Evolutionary conservation across 2,888 invertebrate species (phyloP).

Genomic region (Meloe dianella): DNA sequence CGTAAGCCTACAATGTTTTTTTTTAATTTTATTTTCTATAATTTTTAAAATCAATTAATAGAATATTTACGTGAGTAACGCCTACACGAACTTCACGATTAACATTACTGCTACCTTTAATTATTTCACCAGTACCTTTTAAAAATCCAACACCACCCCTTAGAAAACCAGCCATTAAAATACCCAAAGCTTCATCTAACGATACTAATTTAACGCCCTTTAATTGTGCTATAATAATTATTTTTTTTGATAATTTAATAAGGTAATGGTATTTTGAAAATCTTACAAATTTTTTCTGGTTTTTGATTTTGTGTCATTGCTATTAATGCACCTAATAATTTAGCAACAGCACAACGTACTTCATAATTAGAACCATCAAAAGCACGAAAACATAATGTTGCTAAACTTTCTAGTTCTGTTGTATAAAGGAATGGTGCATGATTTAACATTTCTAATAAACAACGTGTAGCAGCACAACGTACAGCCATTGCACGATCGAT

Average conservation of each 20-base stretch:
- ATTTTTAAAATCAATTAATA: slow-evolving; percentile 13
- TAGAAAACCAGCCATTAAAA: slow-evolving; percentile 92
- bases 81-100: slow-evolving; percentile 97
- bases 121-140: slow-evolving; percentile 93
- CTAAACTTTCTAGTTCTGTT: slow-evolving; percentile 88
- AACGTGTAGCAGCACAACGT: slow-evolving; percentile 90
- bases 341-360: slow-evolving; percentile 89
- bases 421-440: slow-evolving; percentile 85
- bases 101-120: slow-evolving; percentile 91
- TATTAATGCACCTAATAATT: slow-evolving; percentile 85
- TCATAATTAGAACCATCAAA: slow-evolving; percentile 93
- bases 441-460: slow-evolving; percentile 86
- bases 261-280: not conserved
- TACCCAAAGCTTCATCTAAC: slow-evolving; percentile 87
- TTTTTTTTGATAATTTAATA: too few relatives aligned
- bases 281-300: slow-evolving; percentile 59
- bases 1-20: slow-evolving; percentile 77
- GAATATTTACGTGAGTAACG: slow-evolving; percentile 85
- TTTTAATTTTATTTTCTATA: slow-evolving; percentile 13
- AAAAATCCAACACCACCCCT: slow-evolving; percentile 93
- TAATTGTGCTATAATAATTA: slow-evolving; percentile 45
- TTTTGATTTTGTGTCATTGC: slow-evolving; percentile 81
- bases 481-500: slow-evolving; percentile 93
- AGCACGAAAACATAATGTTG: slow-evolving; percentile 89
- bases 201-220: slow-evolving; percentile 75